phyloP scores from a whole-genome alignment of 2,113 vertebrate species.

The Coracopsis vasa region DNA sequence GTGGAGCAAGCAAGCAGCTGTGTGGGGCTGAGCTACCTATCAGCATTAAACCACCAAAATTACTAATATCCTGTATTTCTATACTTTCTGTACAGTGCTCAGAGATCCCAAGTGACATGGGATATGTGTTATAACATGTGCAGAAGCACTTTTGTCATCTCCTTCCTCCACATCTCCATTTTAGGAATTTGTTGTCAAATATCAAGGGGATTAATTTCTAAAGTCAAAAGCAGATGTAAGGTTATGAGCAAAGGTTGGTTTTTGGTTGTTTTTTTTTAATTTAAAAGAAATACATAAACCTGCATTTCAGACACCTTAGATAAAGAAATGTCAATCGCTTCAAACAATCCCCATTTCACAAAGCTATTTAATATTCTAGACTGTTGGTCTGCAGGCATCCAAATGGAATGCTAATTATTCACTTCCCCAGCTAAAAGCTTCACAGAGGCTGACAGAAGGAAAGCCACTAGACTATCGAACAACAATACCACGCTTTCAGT shows the following conservation, averaged over 20 bases:
- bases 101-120: not conserved
- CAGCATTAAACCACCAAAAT: not conserved
- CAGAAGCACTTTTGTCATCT: conserved; percentile 45
- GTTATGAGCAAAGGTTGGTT: not conserved
- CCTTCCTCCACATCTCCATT: not conserved
- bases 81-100: not conserved
- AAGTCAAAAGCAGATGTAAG: conserved; percentile 12
- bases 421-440: conserved; percentile 58
- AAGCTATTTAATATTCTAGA: conserved; percentile 71
- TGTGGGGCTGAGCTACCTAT: not conserved
- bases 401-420: conserved; percentile 75
- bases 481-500: conserved; percentile 72
- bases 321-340: conserved; percentile 48
- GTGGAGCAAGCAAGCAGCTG: fast-evolving
- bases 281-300: not conserved
- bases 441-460: conserved; percentile 73
- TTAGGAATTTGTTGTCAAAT: conserved; percentile 41
- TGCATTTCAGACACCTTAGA: not conserved
- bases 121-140: conserved; percentile 60
- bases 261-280: not conserved
- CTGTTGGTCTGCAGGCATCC: conserved; percentile 43
- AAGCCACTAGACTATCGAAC: conserved; percentile 74
- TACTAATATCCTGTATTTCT: conserved; percentile 20
- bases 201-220: conserved; percentile 37
- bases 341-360: conserved; percentile 9